These are phyloP conservation scores for Thamnophis sirtalis DNA, from an alignment of 2,113 vertebrate species.

Conservation along the genomic window DNA sequence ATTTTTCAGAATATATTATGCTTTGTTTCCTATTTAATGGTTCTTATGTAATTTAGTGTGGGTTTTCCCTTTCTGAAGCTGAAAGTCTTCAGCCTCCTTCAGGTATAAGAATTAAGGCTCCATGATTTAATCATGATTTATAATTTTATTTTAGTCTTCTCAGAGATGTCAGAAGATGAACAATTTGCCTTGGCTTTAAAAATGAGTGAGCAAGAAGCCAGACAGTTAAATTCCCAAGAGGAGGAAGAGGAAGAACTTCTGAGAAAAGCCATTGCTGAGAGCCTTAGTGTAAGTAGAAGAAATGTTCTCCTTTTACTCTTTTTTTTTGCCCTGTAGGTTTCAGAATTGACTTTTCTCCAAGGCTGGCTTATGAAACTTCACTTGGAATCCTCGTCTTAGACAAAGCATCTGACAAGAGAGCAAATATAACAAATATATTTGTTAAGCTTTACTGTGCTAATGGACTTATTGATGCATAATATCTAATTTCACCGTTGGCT, in stretches of 20 bases:
- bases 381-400: neutral
- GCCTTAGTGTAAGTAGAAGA: slow-evolving; percentile 79
- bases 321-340: neutral
- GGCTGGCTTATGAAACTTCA: neutral
- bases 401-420: neutral
- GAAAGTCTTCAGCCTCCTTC: neutral
- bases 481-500: neutral
- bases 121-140: neutral
- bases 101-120: neutral
- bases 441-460: neutral
- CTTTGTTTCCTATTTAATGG: slow-evolving; percentile 12
- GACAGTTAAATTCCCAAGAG: slow-evolving; percentile 68
- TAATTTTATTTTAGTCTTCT: slow-evolving; percentile 12
- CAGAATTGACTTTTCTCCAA: neutral
- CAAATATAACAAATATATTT: neutral
- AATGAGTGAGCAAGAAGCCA: slow-evolving; percentile 89
- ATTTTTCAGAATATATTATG: slow-evolving; percentile 16
- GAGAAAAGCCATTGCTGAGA: slow-evolving; percentile 87
- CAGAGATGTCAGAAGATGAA: slow-evolving; percentile 95
- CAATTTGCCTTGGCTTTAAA: slow-evolving; percentile 87
- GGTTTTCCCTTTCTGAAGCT: neutral
- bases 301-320: slow-evolving; percentile 27
- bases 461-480: neutral
- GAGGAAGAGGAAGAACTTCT: slow-evolving; percentile 84
- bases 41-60: slow-evolving; percentile 11